Evolutionary conservation across 2,113 vertebrate species (phyloP).

Genomic region (Falcunculus frontatus): DNA sequence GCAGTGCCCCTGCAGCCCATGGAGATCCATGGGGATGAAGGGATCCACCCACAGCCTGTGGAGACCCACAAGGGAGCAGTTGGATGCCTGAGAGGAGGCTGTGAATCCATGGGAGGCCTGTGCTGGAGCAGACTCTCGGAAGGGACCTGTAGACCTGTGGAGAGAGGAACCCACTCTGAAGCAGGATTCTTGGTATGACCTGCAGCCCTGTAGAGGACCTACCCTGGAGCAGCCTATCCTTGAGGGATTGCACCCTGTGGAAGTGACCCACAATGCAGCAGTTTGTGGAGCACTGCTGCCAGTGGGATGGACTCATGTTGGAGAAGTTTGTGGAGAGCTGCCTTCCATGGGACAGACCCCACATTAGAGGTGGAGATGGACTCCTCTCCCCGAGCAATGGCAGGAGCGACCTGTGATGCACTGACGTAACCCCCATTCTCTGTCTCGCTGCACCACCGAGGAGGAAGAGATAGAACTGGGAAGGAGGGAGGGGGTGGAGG

Average conservation of each 20-base stretch:
- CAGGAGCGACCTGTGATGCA: fast-evolving
- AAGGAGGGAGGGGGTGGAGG: not conserved
- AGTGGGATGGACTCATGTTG: not conserved
- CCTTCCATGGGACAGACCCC: not conserved
- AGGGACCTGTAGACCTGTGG: not conserved
- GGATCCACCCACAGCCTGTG: not conserved
- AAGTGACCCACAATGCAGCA: fast-evolving
- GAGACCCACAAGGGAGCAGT: fast-evolving
- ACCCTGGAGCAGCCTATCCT: not conserved
- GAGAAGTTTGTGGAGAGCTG: not conserved
- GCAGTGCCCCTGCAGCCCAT: not conserved
- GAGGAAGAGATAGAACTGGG: not conserved
- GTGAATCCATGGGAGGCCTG: too few species aligned
- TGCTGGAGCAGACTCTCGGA: not conserved
- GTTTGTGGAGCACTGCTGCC: not conserved
- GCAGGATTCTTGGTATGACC: not conserved
- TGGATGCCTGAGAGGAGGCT: not conserved
- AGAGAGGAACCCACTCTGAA: not conserved
- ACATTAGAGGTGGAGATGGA: not conserved
- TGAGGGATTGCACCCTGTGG: not conserved
- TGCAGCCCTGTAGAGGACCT: not conserved
- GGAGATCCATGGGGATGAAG: too few species aligned
- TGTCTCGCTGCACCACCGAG: not conserved
- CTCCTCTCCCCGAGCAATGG: not conserved
- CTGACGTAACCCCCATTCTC: not conserved